These are phyloP conservation scores for Trichogramma dendrolimi DNA, from an alignment of 2,888 invertebrate species.

Conservation along the genomic window DNA sequence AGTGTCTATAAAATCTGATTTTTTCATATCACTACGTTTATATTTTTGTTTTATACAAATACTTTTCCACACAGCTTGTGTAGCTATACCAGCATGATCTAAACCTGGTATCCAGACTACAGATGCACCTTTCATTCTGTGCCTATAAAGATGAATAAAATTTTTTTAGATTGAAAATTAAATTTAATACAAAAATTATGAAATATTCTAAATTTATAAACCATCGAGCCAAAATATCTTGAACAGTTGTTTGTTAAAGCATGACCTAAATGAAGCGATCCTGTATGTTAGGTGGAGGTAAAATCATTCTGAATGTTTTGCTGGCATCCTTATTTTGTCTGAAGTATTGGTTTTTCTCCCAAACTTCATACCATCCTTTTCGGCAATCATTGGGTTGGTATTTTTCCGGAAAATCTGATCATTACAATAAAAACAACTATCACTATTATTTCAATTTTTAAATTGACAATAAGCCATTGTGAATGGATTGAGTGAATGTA, in stretches of 20 bases:
- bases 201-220: conserved; percentile 35
- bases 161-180: conserved; percentile 6
- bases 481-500: too few species aligned
- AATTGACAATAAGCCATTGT: neutral
- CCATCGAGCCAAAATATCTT: conserved; percentile 86
- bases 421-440: neutral
- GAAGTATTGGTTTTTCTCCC: conserved; percentile 55
- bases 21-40: conserved; percentile 70
- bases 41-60: conserved; percentile 63
- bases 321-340: conserved; percentile 41
- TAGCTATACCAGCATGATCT: conserved; percentile 99
- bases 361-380: conserved; percentile 54
- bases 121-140: conserved; percentile 63
- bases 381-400: conserved; percentile 56
- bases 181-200: conserved; percentile 12
- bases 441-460: neutral
- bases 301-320: conserved; percentile 72
- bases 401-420: conserved; percentile 41
- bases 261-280: conserved; percentile 94
- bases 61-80: conserved; percentile 88
- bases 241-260: conserved; percentile 85
- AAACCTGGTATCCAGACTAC: conserved; percentile 92
- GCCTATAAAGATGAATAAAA: conserved; percentile 42
- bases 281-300: conserved; percentile 99
- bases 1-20: conserved; percentile 71